Base-by-base conservation (phyloP, 2,113 vertebrate species). In the Aix galericulata region DNA sequence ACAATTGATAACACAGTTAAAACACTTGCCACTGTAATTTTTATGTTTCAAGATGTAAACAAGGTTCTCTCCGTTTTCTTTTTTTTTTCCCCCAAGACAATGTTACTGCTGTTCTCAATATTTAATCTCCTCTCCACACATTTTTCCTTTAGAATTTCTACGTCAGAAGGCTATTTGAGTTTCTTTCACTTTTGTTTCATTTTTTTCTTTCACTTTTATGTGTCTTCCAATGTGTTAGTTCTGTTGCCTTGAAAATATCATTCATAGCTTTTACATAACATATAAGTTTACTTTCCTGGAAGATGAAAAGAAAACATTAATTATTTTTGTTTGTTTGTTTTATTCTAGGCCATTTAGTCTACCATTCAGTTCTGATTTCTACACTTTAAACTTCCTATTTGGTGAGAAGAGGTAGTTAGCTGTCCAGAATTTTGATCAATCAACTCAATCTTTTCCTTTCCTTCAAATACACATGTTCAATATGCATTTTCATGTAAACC, bases 161-260 rank as follows among this genome's bases (percentile, higher is more conserved):
- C 40, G 55, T 62, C 55, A 90, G 38, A 76, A 50, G 5, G 8
- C 31, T 48, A 1, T 5, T 50, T 44, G 13, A 4, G 14, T 69
- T 91, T 8, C 71, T 96, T 95, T 89, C 71, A 38, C 55, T 90
- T 93, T 91, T 34, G 17, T 32, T 92, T 88, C 5, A 15, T 16
- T 40, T 91, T 88, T 64, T 40, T 32, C 29, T 85, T 91, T 84
- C 48, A 69, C 4, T 55, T 59, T 38, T 44, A 0, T 34, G 14
- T 46, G 11, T 67, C 48, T 38, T 82, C 14, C 13, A 55, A 8
- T 5, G 5, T 14, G 16, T 69, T 26, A 59, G 3, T 31, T 56
- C 48, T 62, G 23, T 80, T 96, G 63, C 56, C 34, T 74, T 88
- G 46, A 89, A 79, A 93, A 66, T 6, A 56, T 50, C 73, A 69